Percentiles rank a stretch among this genome's conserved stretches.
phyloP scores from a whole-genome alignment of 2,888 invertebrate genomes.

The Theodoxus fluviatilis region DNA sequence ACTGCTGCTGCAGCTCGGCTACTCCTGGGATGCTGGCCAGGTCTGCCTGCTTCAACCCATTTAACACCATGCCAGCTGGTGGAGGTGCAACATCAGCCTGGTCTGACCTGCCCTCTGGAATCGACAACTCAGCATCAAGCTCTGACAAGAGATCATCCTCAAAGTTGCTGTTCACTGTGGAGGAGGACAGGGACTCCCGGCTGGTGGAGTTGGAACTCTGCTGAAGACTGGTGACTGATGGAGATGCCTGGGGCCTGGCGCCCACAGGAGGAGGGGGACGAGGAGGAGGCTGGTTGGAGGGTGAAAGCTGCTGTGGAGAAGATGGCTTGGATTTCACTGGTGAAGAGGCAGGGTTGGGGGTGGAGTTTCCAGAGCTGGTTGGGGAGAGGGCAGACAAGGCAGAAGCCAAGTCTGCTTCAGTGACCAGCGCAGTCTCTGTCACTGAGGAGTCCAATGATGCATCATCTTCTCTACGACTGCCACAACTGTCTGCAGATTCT shows the following conservation, averaged over 20 bases:
- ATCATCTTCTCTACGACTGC: no score
- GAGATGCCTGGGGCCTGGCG: no score
- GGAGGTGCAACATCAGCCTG: no score
- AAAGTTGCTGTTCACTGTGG: slow-evolving; percentile 31
- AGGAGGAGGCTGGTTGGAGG: slow-evolving; percentile 5
- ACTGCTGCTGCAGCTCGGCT: slow-evolving; percentile 38
- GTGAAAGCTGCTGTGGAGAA: neutral
- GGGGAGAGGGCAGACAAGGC: no score
- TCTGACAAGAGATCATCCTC: slow-evolving; percentile 53
- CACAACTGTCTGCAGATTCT: no score
- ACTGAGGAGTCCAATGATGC: no score
- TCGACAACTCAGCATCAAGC: slow-evolving; percentile 48
- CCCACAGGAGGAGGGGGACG: slow-evolving; percentile 15
- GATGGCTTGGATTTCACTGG: neutral
- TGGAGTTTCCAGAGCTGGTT: no score
- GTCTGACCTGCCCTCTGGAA: no score
- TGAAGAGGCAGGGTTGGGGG: no score
- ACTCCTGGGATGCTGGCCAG: slow-evolving; percentile 31
- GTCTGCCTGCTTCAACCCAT: slow-evolving; percentile 25
- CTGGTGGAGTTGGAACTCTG: neutral
- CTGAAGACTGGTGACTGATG: neutral
- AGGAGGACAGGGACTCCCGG: neutral
- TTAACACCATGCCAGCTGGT: no score
- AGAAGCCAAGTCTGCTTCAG: no score
- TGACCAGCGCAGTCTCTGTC: no score